Base-by-base conservation (phyloP, 2,113 vertebrate species). In the Dunckerocampus dactyliophorus region DNA sequence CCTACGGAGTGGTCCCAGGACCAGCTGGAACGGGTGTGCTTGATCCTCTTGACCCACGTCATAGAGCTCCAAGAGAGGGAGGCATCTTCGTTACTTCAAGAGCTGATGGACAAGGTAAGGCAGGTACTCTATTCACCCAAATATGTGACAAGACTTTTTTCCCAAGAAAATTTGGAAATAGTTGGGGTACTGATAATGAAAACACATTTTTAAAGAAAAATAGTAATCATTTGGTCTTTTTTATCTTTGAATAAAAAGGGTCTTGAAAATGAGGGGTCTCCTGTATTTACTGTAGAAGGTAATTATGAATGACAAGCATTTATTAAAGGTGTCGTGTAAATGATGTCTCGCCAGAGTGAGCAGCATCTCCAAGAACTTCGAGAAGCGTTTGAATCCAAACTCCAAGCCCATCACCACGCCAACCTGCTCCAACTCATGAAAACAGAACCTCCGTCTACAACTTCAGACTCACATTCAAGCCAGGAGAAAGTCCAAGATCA, bases 41-140 rank as follows among this genome's bases (percentile, higher is more conserved):
- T 77, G 47, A 22, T 67, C 49, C 80, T 90, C 15, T 22, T 90
- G 63, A 75, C 8, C 15, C 69, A 54, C 20, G 68, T 89, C 37
- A 67, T 71, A 17, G 82, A 86, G 62, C 59, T 84, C 12, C 89
- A 90, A 49, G 84, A 89, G 0, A 43, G 55, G 28, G 76, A 88
- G 55, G 65, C 69, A 6, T 72, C 49, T 28, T 53, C 15, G 8
- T 47, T 85, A 43, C 67, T 88, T 60, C 37, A 50, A 31, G 28
- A 43, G 0, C 22, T 88, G 55, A 43, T 68, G 46, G 48, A 75
- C 31, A 51, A 53, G 63, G 88, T 90, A 64, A 82, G 77, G 52
- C 11, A 15, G 31, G 31, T 43, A 5, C 24, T 5, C 5, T 28
- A 28, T 28, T 28, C 24, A 28, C 2, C 24, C 24, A 28, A 28